Evolutionary conservation across 2,888 invertebrate species (phyloP).

Genomic region (Xylota sylvarum): DNA sequence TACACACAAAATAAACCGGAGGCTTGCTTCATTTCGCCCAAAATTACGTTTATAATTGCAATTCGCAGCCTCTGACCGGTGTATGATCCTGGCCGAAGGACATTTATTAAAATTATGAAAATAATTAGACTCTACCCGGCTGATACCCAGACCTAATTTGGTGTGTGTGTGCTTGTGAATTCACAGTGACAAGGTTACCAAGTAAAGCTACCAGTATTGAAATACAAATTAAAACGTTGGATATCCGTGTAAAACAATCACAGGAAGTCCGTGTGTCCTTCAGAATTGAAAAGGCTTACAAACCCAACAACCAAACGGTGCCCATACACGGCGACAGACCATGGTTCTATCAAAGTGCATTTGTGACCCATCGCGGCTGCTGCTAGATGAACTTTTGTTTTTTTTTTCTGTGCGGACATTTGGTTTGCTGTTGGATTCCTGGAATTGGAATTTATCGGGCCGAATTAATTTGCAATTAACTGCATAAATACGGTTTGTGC

Average conservation of each 20-base stretch:
- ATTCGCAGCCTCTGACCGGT: neutral
- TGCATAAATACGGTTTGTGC: conserved; percentile 72
- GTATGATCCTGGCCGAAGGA: neutral
- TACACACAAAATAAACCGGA: neutral
- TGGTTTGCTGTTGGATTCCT: conserved; percentile 52
- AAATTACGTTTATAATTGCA: neutral
- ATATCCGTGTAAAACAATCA: conserved; percentile 24
- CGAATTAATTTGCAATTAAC: conserved; percentile 76
- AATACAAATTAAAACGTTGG: conserved; percentile 32
- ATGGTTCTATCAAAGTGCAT: conserved; percentile 15
- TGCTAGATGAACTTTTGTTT: conserved; percentile 49
- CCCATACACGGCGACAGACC: no score
- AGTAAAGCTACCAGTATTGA: conserved; percentile 17
- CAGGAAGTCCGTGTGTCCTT: conserved; percentile 6
- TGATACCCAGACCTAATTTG: neutral
- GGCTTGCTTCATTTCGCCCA: neutral
- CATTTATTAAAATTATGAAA: conserved; percentile 44
- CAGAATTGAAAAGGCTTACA: conserved; percentile 16
- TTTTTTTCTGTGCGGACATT: conserved; percentile 60
- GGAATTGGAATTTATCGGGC: conserved; percentile 70
- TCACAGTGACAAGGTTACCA: neutral
- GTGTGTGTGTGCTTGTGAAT: neutral
- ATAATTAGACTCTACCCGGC: conserved; percentile 15
- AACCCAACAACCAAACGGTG: conserved; percentile 5
- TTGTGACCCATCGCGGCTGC: conserved; percentile 28